Conservation (phyloP, 2,888 invertebrate genomes). For the Ennomos erosarius region DNA sequence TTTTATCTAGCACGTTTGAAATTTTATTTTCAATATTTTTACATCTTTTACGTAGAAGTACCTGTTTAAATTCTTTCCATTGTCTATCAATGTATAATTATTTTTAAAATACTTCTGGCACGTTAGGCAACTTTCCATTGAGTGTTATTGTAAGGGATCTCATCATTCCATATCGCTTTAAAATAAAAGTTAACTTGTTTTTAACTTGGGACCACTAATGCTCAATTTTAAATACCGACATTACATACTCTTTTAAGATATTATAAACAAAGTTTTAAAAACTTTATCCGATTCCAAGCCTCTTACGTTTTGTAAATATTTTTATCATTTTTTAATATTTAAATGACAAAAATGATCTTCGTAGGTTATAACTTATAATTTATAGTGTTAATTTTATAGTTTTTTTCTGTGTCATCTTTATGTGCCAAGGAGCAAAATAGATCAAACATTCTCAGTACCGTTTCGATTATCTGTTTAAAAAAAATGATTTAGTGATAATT, state of each 20-base stretch:
- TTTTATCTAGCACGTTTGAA: neutral
- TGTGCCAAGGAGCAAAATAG: slow-evolving; percentile 77
- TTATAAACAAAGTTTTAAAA: slow-evolving; percentile 28
- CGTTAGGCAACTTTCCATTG: slow-evolving; percentile 33
- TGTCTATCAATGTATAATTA: neutral
- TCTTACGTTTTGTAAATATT: slow-evolving; percentile 54
- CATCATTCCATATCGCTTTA: slow-evolving; percentile 82
- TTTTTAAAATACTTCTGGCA: no score
- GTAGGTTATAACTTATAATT: slow-evolving; percentile 63
- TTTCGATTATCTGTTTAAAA: slow-evolving; percentile 46
- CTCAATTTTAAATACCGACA: slow-evolving; percentile 55
- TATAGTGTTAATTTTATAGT: slow-evolving; percentile 57
- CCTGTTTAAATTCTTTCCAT: neutral
- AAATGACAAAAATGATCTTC: slow-evolving; percentile 78
- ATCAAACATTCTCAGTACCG: slow-evolving; percentile 45
- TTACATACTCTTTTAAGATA: slow-evolving; percentile 49
- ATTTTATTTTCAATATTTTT: neutral
- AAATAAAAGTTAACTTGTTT: slow-evolving; percentile 58
- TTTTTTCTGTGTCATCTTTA: slow-evolving; percentile 72
- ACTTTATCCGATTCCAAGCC: slow-evolving; percentile 24
- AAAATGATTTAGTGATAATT: slow-evolving; percentile 52
- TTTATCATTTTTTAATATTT: slow-evolving; percentile 56
- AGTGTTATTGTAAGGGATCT: slow-evolving; percentile 66
- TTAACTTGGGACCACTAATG: slow-evolving; percentile 62
- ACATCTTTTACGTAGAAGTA: no score